These are phyloP conservation scores for Melanotus villosus DNA, from an alignment of 2,888 invertebrate species.

Conservation along the genomic window DNA sequence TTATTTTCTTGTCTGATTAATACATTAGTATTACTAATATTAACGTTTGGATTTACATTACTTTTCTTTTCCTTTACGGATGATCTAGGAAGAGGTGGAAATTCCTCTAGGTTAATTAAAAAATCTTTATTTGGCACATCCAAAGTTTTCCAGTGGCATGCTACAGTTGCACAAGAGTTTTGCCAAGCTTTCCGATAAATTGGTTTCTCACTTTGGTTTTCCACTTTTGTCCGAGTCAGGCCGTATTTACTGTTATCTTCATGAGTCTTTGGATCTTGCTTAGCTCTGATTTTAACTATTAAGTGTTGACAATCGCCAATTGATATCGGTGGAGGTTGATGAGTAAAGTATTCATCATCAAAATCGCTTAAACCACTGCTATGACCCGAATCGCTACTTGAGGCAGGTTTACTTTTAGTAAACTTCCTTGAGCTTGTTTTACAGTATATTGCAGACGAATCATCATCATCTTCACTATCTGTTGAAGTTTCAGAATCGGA, in stretches of 20 bases:
- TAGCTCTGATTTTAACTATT: background rate
- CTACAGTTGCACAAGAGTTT: too few relatives aligned
- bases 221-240: too few relatives aligned
- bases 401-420: background rate
- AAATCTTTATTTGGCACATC: background rate
- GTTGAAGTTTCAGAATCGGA: background rate
- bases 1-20: too few relatives aligned
- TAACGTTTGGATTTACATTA: too few relatives aligned
- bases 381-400: constrained; percentile 1
- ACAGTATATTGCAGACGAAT: background rate
- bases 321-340: constrained; percentile 29
- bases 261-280: background rate
- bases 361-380: constrained; percentile 37
- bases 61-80: too few relatives aligned
- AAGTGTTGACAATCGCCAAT: background rate
- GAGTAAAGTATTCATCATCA: constrained; percentile 41
- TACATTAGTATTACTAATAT: too few relatives aligned
- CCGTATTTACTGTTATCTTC: too few relatives aligned
- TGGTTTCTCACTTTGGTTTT: too few relatives aligned
- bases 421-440: background rate
- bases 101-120: background rate
- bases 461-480: background rate
- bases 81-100: constrained; percentile 6
- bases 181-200: too few relatives aligned
- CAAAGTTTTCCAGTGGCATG: too few relatives aligned